Evolutionary conservation across 2,888 invertebrate genomes (phyloP).

Genomic region (Gryllus longicercus): DNA sequence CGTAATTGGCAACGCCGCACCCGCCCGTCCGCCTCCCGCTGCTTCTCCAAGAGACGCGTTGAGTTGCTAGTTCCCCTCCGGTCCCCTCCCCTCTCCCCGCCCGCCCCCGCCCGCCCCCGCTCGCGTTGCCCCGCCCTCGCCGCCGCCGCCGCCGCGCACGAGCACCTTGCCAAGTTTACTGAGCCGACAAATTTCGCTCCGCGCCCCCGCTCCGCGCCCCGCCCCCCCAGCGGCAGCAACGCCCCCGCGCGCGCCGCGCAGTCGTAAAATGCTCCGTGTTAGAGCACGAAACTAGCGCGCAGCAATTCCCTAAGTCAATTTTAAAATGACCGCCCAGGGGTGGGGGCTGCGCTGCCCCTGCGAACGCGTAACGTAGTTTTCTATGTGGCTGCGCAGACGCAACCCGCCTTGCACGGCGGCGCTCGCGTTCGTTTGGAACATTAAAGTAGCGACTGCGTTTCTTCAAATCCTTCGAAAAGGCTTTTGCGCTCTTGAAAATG

Average conservation of each 20-base stretch:
- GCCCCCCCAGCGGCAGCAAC: background rate
- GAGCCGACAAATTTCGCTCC: constrained; percentile 17
- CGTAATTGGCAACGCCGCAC: background rate
- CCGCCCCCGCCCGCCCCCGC: background rate
- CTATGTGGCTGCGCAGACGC: background rate
- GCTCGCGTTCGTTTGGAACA: background rate
- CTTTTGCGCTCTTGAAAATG: too few relatives aligned
- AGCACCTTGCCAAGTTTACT: constrained; percentile 8
- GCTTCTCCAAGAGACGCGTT: background rate
- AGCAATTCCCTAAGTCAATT: constrained; percentile 7
- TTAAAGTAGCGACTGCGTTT: too few relatives aligned
- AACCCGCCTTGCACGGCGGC: background rate
- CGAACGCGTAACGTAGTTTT: background rate
- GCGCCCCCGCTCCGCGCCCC: background rate
- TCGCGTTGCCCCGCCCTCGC: background rate
- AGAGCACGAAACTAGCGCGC: constrained; percentile 10
- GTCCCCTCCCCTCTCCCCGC: background rate
- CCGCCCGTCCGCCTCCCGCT: background rate
- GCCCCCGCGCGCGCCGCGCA: background rate
- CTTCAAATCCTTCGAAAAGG: too few relatives aligned
- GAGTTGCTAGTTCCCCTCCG: background rate
- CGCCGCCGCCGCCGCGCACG: background rate
- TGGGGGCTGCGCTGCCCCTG: background rate
- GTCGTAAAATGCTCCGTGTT: background rate
- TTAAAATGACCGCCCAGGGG: background rate